Evolutionary conservation across 2,888 invertebrate genomes (phyloP).

Genomic region (Erpobdella octoculata): DNA sequence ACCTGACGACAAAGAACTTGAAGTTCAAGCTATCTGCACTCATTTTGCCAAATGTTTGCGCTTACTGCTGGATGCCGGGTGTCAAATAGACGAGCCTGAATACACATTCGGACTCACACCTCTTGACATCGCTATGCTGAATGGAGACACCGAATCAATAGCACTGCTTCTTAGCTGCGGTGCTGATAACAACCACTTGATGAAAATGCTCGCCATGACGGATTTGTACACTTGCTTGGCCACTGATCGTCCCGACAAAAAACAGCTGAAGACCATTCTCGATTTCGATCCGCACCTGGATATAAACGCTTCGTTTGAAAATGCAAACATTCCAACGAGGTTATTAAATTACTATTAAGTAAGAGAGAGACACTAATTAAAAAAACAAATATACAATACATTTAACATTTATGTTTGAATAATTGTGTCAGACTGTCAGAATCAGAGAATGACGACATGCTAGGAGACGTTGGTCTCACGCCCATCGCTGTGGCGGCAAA

Average conservation of each 20-base stretch:
- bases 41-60: conserved; percentile 32
- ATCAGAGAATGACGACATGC: conserved; percentile 19
- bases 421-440: conserved; percentile 12
- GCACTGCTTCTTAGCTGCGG: conserved; percentile 36
- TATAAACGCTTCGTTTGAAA: conserved; percentile 35
- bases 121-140: conserved; percentile 39
- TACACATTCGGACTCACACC: conserved; percentile 39
- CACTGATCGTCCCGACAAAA: conserved; percentile 24
- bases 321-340: conserved; percentile 34
- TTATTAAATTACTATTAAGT: background rate
- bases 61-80: conserved; percentile 35
- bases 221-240: conserved; percentile 36
- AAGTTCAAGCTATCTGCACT: conserved; percentile 27
- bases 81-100: conserved; percentile 35
- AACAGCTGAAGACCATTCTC: conserved; percentile 35
- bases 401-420: background rate
- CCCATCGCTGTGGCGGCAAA: conserved; percentile 37
- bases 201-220: conserved; percentile 36
- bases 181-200: conserved; percentile 37
- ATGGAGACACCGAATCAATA: conserved; percentile 38
- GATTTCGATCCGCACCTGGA: conserved; percentile 36
- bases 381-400: background rate
- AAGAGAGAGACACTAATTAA: background rate
- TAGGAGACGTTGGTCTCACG: conserved; percentile 35
- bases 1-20: conserved; percentile 22